A percentile compares a stretch with the other conserved stretches of the same genome.
phyloP scores from a whole-genome alignment of 2,113 vertebrate species.

The Aegypius monachus region DNA sequence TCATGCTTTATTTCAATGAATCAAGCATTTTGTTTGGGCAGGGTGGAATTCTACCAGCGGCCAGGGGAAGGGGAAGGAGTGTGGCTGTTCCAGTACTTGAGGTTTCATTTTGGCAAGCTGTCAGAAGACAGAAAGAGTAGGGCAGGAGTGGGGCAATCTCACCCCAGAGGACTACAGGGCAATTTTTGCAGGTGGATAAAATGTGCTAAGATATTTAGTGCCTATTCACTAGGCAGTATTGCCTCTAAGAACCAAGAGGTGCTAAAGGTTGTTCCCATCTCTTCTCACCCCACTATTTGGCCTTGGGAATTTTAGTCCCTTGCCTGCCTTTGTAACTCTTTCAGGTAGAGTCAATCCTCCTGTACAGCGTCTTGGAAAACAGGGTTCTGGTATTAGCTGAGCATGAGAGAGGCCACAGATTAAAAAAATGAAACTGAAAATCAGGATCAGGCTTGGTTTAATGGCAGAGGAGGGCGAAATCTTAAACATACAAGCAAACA shows the following conservation, averaged over 20 bases:
- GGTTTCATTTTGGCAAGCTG: not conserved
- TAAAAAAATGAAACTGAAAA: not conserved
- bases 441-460: not conserved
- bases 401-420: not conserved
- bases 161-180: not conserved
- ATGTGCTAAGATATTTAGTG: not conserved
- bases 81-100: not conserved
- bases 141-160: not conserved
- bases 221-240: not conserved
- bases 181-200: not conserved
- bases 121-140: not conserved
- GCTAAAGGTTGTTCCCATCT: not conserved
- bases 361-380: not conserved
- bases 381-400: not conserved
- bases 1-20: not conserved
- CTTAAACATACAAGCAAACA: not conserved
- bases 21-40: not conserved
- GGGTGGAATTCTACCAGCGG: not conserved
- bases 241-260: not conserved
- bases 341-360: not conserved
- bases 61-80: not conserved
- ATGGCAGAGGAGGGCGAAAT: not conserved
- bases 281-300: not conserved
- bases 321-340: not conserved
- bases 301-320: not conserved